Percentiles rank a stretch among this genome's conserved stretches.
Conservation (phyloP, 2,888 invertebrate species). For the Lasioglossum calceatum region DNA sequence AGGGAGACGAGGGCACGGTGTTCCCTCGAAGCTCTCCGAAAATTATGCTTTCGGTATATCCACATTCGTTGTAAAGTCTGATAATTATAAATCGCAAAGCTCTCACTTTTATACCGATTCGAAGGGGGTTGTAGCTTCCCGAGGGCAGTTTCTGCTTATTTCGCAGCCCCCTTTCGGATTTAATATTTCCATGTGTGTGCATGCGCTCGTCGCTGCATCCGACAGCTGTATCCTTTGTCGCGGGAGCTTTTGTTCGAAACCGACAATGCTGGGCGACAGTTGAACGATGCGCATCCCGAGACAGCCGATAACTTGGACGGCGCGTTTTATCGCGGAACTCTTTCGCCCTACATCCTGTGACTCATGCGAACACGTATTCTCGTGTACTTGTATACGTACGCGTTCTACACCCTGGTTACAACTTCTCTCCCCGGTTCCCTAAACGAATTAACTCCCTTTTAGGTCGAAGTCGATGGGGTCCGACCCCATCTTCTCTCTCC, state of each 20-base stretch:
- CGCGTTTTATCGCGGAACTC: conserved; percentile 55
- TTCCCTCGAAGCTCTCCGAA: no score
- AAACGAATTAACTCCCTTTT: conserved; percentile 72
- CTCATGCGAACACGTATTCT: conserved; percentile 36
- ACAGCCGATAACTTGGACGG: conserved; percentile 47
- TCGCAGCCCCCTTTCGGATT: neutral
- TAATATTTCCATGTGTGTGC: neutral
- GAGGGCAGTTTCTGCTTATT: neutral
- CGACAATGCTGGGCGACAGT: conserved; percentile 3
- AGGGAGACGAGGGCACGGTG: no score
- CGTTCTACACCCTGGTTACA: conserved; percentile 29
- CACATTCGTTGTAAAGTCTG: no score
- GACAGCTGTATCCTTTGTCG: neutral
- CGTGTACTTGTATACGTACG: neutral
- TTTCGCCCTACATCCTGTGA: conserved; percentile 66
- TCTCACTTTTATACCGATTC: neutral
- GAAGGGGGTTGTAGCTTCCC: neutral
- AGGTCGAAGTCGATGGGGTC: conserved; percentile 64
- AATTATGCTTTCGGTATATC: no score
- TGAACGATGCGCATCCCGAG: conserved; percentile 26
- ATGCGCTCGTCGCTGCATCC: neutral
- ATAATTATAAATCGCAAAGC: neutral
- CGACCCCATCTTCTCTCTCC: conserved; percentile 45
- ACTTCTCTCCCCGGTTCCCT: conserved; percentile 41
- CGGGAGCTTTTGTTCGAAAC: neutral